Conservation (phyloP, 2,113 vertebrate genomes). For the Sapayoa aenigma region DNA sequence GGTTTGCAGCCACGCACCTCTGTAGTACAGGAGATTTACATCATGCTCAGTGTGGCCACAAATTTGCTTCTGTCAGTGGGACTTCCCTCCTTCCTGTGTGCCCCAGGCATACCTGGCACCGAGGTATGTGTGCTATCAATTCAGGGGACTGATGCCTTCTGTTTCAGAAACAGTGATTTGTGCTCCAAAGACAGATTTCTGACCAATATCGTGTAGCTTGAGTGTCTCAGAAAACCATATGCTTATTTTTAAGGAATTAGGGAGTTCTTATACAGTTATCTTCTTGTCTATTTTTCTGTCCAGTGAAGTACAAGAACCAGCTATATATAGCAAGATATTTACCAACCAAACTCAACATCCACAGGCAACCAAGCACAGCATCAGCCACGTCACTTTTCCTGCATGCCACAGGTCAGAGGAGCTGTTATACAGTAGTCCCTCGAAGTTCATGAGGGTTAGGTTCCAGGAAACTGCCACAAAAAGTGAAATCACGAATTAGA, state of each 20-base stretch:
- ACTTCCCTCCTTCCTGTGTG: neutral
- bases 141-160: neutral
- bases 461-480: no score
- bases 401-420: neutral
- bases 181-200: neutral
- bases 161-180: neutral
- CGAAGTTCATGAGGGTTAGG: no score
- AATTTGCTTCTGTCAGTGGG: neutral
- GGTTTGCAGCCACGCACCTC: neutral
- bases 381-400: neutral
- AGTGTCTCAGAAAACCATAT: neutral
- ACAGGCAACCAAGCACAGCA: neutral
- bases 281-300: neutral
- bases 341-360: neutral
- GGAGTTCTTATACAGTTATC: neutral
- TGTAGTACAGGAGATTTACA: neutral
- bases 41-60: fast-evolving
- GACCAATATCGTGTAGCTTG: neutral
- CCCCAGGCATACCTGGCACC: neutral
- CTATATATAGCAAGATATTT: neutral
- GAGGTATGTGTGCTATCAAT: neutral
- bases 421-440: no score
- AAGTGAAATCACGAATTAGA: no score
- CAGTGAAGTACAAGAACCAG: neutral
- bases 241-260: neutral